Evolutionary conservation across 2,888 invertebrate genomes (phyloP).

Genomic region (Leucania comma): DNA sequence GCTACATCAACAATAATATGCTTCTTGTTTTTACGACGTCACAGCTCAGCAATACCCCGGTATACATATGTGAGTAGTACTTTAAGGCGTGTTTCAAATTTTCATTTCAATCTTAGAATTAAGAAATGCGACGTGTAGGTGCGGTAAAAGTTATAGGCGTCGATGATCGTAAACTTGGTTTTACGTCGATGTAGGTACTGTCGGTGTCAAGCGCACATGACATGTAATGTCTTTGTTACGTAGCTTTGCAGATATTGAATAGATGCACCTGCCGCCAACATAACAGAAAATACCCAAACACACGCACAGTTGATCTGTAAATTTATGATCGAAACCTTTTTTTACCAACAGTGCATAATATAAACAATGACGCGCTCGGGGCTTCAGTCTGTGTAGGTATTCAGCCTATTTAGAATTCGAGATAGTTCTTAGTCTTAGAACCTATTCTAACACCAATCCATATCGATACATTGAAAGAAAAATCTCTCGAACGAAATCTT

Average conservation of each 20-base stretch:
- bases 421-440: neutral
- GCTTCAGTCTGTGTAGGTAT: neutral
- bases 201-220: neutral
- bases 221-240: neutral
- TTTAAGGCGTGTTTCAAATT: slow-evolving; percentile 30
- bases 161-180: slow-evolving; percentile 23
- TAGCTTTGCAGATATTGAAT: neutral
- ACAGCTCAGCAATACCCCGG: slow-evolving; percentile 26
- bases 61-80: slow-evolving; percentile 48
- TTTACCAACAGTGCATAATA: too few relatives aligned
- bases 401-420: neutral
- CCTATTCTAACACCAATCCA: neutral
- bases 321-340: neutral
- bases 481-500: neutral
- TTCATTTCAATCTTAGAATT: slow-evolving; percentile 35
- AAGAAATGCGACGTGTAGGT: slow-evolving; percentile 15
- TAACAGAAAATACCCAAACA: neutral
- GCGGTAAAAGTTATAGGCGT: slow-evolving; percentile 8
- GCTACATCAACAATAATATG: slow-evolving; percentile 58
- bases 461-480: slow-evolving; percentile 30
- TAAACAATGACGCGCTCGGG: neutral
- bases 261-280: neutral
- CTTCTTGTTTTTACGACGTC: slow-evolving; percentile 55
- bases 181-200: slow-evolving; percentile 3
- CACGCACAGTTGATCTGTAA: neutral